Conservation (phyloP, 1,140 invertebrate species). For the Elymnias hypermnestra region DNA sequence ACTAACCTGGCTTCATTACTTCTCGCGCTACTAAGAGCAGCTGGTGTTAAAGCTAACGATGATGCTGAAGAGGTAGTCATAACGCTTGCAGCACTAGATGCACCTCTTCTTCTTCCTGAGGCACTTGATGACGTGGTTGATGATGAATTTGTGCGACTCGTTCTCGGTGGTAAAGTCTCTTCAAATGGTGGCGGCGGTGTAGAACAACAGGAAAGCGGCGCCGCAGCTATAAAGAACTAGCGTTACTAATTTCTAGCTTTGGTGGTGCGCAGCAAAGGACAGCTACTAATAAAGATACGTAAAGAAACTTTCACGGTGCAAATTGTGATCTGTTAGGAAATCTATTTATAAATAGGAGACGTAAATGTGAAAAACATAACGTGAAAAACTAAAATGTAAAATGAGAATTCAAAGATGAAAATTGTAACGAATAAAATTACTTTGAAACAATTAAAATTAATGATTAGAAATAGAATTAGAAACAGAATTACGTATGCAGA, state of each 20-base stretch:
- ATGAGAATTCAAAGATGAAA: too few relatives aligned
- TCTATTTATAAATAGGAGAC: too few relatives aligned
- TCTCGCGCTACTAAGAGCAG: conserved; percentile 76
- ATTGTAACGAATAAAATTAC: too few relatives aligned
- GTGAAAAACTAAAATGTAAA: too few relatives aligned
- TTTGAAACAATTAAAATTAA: too few relatives aligned
- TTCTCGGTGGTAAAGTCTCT: conserved; percentile 79
- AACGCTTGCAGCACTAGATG: conserved; percentile 67
- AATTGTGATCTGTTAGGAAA: too few relatives aligned
- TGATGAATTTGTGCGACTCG: conserved; percentile 76
- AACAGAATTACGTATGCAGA: too few relatives aligned
- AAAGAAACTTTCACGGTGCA: too few relatives aligned
- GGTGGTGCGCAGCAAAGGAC: neutral
- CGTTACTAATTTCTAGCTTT: conserved; percentile 48
- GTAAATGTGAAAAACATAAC: too few relatives aligned
- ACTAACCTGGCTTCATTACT: conserved; percentile 74
- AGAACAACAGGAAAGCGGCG: conserved; percentile 82
- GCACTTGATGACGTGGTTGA: conserved; percentile 74
- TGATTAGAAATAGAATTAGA: too few relatives aligned
- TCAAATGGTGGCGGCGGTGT: conserved; percentile 93
- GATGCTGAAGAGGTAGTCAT: conserved; percentile 75
- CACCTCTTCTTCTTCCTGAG: conserved; percentile 67
- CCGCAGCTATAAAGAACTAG: conserved; percentile 53
- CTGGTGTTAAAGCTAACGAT: conserved; percentile 81
- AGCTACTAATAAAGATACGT: neutral